Evolutionary conservation across 2,797 vertebrate species (phyloP), one percentile per base, ranked within the genome.

Genomic region (Chromis chromis): DNA sequence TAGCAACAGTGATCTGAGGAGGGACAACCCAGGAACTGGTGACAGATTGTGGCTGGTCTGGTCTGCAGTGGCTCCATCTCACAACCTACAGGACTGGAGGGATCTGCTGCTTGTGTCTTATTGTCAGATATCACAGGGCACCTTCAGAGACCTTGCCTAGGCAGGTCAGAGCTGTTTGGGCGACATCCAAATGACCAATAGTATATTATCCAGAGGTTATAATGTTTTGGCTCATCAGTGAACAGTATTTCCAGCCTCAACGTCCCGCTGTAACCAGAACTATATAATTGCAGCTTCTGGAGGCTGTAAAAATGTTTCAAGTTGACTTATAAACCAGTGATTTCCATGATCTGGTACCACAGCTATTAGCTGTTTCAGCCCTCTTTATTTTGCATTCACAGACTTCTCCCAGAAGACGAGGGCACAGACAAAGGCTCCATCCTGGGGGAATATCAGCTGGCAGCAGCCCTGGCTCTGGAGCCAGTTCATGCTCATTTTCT

Each of bases 341-440:
- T 39, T 68, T 13, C 39, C 40, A 13, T 42, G 22, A 61, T 50
- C 36, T 31, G 58, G 1, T 46, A 50, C 11, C 59, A 52, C 17
- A 54, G 36, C 31, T 69, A 10, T 42, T 4, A 54, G 22, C 40
- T 58, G 46, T 70, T 50, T 69, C 31, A 55, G 13, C 44, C 1
- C 6, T 64, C 65, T 74, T 62, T 73, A 39, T 24, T 85, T 76
- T 87, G 17, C 27, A 53, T 81, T 83, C 28, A 25, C 74, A 92
- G 91, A 54, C 54, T 4, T 73, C 83, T 82, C 78, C 80, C 53
- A 75, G 71, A 75, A 82, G 68, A 82, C 81, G 46, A 63, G 57
- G 59, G 49, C 70, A 63, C 28, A 86, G 77, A 82, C 81, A 44
- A 42, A 86, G 70, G 48, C 44, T 83, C 21, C 76, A 56, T 9